Evolutionary conservation across 2,888 invertebrate genomes (phyloP).

Genomic region (Parnassius glacialis): DNA sequence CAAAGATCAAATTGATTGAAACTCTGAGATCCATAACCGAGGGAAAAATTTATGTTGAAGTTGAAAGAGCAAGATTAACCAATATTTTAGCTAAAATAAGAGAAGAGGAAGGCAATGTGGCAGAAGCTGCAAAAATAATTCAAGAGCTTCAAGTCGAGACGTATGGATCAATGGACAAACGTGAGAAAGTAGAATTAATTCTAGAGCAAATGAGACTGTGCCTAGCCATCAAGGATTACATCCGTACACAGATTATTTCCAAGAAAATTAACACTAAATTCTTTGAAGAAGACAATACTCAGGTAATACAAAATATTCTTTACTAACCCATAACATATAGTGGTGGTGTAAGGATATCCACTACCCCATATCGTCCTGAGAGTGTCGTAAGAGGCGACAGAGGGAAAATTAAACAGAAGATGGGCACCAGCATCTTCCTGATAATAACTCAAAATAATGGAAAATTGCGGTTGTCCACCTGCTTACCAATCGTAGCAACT

Average conservation of each 20-base stretch:
- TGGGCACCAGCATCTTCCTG: no score
- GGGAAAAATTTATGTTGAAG: slow-evolving; percentile 99
- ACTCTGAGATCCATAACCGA: slow-evolving; percentile 97
- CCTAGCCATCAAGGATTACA: slow-evolving; percentile 96
- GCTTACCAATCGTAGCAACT: no score
- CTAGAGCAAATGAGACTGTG: slow-evolving; percentile 99
- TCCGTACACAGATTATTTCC: slow-evolving; percentile 98
- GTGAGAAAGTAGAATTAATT: slow-evolving; percentile 97
- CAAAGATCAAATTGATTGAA: slow-evolving; percentile 96
- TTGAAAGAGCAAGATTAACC: slow-evolving; percentile 97
- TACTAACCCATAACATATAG: no score
- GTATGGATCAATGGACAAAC: slow-evolving; percentile 98
- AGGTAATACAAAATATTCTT: slow-evolving; percentile 52
- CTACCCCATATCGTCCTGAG: no score
- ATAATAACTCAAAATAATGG: no score
- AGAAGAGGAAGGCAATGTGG: slow-evolving; percentile 89
- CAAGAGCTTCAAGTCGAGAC: slow-evolving; percentile 98
- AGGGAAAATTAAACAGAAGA: no score
- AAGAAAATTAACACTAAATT: slow-evolving; percentile 99
- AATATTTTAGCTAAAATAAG: slow-evolving; percentile 92
- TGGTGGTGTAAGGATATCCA: no score
- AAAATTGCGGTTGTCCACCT: no score
- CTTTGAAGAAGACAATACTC: slow-evolving; percentile 92
- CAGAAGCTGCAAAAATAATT: slow-evolving; percentile 95
- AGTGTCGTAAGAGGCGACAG: no score